Evolutionary conservation across 2,888 invertebrate genomes (phyloP).

Genomic region (Agrotis segetum): DNA sequence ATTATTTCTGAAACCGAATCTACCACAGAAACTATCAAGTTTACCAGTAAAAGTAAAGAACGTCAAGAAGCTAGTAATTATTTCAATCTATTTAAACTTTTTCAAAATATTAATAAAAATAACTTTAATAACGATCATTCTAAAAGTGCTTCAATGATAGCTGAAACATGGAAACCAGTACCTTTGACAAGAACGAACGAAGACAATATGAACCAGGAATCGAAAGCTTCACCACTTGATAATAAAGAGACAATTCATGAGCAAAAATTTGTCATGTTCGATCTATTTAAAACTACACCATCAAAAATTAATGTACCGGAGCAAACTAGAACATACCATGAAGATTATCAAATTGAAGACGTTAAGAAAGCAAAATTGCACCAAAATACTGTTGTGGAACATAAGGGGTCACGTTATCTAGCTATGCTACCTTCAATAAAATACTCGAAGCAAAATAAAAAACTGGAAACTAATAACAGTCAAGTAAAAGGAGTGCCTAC

Average conservation of each 20-base stretch:
- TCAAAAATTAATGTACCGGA: not conserved
- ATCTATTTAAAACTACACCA: not conserved
- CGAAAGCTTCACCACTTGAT: not conserved
- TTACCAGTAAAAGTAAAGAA: conserved; percentile 7
- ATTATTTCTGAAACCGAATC: conserved; percentile 3
- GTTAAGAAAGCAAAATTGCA: conserved; percentile 15
- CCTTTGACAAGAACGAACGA: not conserved
- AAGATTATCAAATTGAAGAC: not conserved
- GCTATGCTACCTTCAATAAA: conserved; percentile 30
- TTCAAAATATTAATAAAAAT: conserved; percentile 23
- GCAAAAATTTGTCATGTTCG: not conserved
- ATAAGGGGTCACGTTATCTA: conserved; percentile 8
- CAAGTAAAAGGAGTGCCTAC: not conserved
- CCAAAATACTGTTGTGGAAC: not conserved
- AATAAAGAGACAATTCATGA: not conserved
- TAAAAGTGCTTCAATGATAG: conserved; percentile 2
- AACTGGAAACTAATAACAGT: not conserved
- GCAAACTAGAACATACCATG: not conserved
- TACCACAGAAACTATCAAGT: not conserved
- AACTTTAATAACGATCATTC: not conserved
- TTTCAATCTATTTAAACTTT: conserved; percentile 2
- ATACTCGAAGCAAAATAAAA: conserved; percentile 15
- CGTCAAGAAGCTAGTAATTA: conserved; percentile 16
- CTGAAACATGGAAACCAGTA: conserved; percentile 15
- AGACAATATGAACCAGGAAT: not conserved